phyloP scores from a whole-genome alignment of 2,888 invertebrate genomes.

The Dugesia japonica region DNA sequence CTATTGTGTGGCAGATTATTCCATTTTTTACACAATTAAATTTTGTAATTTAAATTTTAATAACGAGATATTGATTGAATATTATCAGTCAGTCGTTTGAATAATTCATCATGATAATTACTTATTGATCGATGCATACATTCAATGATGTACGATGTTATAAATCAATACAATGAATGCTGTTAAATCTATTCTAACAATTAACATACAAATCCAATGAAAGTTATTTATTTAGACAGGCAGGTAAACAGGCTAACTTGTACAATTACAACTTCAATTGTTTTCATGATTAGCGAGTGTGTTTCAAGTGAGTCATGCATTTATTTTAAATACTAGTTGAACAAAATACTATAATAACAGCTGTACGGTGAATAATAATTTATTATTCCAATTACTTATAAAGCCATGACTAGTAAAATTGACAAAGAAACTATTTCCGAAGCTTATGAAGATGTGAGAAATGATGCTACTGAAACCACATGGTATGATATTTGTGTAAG shows the following conservation, averaged over 20 bases:
- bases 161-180: too few species aligned
- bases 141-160: too few species aligned
- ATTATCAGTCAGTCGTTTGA: too few species aligned
- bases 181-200: neutral
- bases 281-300: conserved; percentile 6
- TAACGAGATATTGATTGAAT: too few species aligned
- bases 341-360: neutral
- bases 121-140: too few species aligned
- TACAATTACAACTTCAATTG: neutral
- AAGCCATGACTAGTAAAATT: conserved; percentile 7
- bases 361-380: neutral
- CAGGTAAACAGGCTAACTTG: neutral
- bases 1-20: too few species aligned
- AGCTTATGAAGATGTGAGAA: conserved; percentile 24
- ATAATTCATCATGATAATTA: too few species aligned
- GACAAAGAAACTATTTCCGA: conserved; percentile 14
- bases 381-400: neutral
- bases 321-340: neutral
- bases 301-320: neutral
- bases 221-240: neutral
- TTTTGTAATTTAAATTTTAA: too few species aligned
- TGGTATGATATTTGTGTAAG: too few species aligned
- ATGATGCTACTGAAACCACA: neutral
- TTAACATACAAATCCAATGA: neutral
- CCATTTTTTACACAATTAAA: too few species aligned